Evolutionary conservation across 2,797 vertebrate genomes (phyloP).

Genomic region (Onychomys arenicola): DNA sequence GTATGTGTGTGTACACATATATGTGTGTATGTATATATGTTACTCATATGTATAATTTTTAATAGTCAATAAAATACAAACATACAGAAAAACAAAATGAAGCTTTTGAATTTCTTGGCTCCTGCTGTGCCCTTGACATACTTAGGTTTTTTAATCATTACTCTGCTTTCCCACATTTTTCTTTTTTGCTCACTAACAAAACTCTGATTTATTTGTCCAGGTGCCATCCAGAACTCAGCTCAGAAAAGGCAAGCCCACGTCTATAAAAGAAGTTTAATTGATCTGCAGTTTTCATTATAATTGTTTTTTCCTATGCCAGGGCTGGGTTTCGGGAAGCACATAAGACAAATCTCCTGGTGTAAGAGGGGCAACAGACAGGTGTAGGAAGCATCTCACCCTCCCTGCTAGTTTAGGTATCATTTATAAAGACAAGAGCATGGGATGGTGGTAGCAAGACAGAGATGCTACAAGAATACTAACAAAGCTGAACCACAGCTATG

Average conservation of each 20-base stretch:
- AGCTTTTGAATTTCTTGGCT: not conserved
- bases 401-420: not conserved
- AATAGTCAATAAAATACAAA: not conserved
- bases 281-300: not conserved
- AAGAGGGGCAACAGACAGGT: not conserved
- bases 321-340: not conserved
- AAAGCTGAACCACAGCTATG: not conserved
- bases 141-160: not conserved
- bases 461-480: not conserved
- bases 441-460: not conserved
- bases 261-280: not conserved
- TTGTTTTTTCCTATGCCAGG: not conserved
- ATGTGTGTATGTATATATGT: not conserved
- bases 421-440: not conserved
- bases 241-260: not conserved
- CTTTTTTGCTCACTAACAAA: not conserved
- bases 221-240: not conserved
- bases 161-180: not conserved
- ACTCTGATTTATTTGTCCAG: not conserved
- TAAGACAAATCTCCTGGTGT: not conserved
- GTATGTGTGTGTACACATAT: rapidly evolving
- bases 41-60: not conserved
- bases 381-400: not conserved
- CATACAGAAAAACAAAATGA: not conserved
- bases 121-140: not conserved